Base-by-base conservation (phyloP, 1,140 invertebrate species). In the Nilaparvata lugens region DNA sequence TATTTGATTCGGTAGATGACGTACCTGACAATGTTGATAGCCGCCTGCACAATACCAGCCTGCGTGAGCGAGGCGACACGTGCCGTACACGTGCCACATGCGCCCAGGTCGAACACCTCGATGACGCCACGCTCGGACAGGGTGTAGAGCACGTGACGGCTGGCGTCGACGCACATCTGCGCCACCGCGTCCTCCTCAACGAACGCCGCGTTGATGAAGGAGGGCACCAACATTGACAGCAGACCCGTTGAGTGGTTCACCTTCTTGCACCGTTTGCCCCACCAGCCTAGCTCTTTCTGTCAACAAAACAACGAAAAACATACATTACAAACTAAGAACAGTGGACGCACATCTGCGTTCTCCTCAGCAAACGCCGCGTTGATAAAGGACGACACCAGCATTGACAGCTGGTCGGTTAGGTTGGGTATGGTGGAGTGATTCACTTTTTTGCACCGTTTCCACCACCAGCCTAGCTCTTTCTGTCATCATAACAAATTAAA, bases 401-500 rank as follows among this genome's bases (percentile, higher is more conserved):
- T 94, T 18, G 94, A 92, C 7, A 97, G 74, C 3, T 86, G 77
- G 60, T 89, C 88, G 53, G 87, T 90, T n/a, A n/a, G n/a, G n/a
- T n/a, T n/a, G n/a, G n/a, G n/a, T n/a, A n/a, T 88, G 51, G 87
- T 89, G 0, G 95, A 96, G 71, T 95, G 91, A 77, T 98, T 98
- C 1, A 96, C 83, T 78, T 96, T 97, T 70, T 88, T 87, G 74
- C 93, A 97, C 63, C 94, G 88, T 76, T 93, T 90, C 18, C 92
- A 90, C 74, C 97, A 96, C 95, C 95, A 98, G 53, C 86, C 84
- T 60, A 86, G 81, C 73, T 89, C 87, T 31, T 86, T 87, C 81
- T 87, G 70, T 58, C 76, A 72, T n/a, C n/a, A n/a, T n/a, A n/a
- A n/a, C n/a, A n/a, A n/a, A n/a, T n/a, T n/a, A n/a, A n/a, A n/a